Conservation (phyloP, 2,113 vertebrate genomes). For the Melanocharis versteri region DNA sequence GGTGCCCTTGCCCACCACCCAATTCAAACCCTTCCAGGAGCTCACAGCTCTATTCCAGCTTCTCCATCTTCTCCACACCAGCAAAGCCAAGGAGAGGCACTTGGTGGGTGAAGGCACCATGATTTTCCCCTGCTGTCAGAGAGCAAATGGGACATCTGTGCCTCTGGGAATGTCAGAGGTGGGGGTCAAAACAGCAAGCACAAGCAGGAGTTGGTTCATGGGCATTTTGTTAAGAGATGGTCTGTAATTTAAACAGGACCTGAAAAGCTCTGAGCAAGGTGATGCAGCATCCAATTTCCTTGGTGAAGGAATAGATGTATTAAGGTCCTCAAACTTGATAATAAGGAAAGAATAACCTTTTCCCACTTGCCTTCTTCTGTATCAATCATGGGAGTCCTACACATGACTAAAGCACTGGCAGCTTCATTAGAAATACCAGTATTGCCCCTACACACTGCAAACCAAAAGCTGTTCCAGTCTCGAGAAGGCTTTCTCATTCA, state of each 20-base stretch:
- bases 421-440: not conserved
- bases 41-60: not conserved
- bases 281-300: not conserved
- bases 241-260: not conserved
- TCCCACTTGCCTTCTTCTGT: not conserved
- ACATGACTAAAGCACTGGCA: not conserved
- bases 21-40: not conserved
- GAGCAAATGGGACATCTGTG: not conserved
- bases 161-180: not conserved
- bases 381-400: not conserved
- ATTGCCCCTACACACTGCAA: not conserved
- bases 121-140: not conserved
- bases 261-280: not conserved
- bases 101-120: not conserved
- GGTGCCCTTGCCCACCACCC: not conserved
- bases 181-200: not conserved
- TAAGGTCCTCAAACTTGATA: not conserved
- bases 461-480: not conserved
- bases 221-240: not conserved
- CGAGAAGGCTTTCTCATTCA: not conserved
- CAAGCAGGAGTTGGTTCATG: not conserved
- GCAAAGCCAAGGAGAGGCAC: not conserved
- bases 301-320: not conserved
- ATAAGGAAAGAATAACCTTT: not conserved
- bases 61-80: not conserved